Conservation (phyloP, 2,113 vertebrate species). For the Psittacara wagleri region DNA sequence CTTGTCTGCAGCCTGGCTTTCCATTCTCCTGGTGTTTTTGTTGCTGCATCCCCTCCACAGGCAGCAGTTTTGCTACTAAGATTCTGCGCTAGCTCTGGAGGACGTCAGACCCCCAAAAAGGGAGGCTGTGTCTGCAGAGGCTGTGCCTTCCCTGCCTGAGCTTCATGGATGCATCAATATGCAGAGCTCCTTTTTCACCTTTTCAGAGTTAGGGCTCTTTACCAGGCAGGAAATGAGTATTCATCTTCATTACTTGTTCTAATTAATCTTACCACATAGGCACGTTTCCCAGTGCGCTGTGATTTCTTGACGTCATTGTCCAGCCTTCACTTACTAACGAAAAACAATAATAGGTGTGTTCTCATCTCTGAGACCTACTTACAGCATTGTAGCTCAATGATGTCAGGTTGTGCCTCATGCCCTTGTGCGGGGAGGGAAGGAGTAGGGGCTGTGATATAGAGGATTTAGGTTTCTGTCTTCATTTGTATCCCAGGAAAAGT, state of each 20-base stretch:
- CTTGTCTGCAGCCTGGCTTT: background rate
- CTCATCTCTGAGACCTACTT: background rate
- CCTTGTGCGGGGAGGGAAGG: accelerated
- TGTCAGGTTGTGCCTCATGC: background rate
- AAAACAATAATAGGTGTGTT: accelerated
- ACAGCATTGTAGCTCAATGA: background rate
- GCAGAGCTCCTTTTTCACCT: background rate
- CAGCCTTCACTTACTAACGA: background rate
- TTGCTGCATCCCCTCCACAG: background rate
- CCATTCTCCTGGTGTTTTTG: background rate
- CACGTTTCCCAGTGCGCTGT: accelerated
- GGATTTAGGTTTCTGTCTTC: background rate
- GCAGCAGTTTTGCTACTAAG: background rate
- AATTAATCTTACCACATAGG: background rate
- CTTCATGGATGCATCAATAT: background rate
- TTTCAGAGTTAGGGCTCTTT: background rate
- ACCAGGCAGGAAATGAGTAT: background rate
- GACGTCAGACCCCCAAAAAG: background rate
- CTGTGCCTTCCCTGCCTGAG: background rate
- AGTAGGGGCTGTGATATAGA: background rate
- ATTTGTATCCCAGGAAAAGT: background rate
- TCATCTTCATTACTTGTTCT: background rate
- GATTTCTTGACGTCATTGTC: background rate
- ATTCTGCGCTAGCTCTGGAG: background rate
- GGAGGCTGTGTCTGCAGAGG: background rate